Conservation (phyloP, 2,888 invertebrate genomes). For the Sminthurides aquaticus region DNA sequence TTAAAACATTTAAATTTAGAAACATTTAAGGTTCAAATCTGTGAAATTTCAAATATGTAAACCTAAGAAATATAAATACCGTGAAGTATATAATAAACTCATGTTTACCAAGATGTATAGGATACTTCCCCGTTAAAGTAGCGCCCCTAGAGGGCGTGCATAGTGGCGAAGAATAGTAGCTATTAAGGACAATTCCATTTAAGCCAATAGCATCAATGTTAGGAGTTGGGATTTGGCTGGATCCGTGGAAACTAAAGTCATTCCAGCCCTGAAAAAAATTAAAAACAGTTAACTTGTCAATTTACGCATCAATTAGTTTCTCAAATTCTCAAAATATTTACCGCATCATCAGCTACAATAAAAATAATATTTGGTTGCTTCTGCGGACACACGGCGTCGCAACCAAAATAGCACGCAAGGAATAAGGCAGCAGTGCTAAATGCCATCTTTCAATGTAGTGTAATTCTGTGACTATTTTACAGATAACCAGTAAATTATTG, state of each 20-base stretch:
- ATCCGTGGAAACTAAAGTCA: slow-evolving; percentile 83
- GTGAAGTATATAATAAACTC: neutral
- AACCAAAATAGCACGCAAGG: neutral
- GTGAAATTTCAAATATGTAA: neutral
- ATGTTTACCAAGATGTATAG: slow-evolving; percentile 63
- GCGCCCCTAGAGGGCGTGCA: slow-evolving; percentile 52
- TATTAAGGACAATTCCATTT: slow-evolving; percentile 74
- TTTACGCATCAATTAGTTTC: neutral
- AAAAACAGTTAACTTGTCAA: neutral
- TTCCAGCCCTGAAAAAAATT: slow-evolving; percentile 70
- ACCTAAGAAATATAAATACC: too few species aligned
- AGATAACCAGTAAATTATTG: too few species aligned
- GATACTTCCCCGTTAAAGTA: slow-evolving; percentile 71
- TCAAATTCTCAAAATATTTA: slow-evolving; percentile 40
- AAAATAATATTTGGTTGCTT: slow-evolving; percentile 48
- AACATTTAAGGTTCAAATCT: neutral
- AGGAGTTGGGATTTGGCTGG: slow-evolving; percentile 77
- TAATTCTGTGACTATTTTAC: too few species aligned
- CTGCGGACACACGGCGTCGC: neutral
- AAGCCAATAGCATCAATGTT: slow-evolving; percentile 82
- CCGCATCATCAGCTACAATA: slow-evolving; percentile 51
- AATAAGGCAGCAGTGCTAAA: neutral
- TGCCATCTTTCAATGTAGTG: too few species aligned
- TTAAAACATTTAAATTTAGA: neutral
- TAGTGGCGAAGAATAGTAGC: slow-evolving; percentile 75